Evolutionary conservation across 2,888 invertebrate species (phyloP).

Genomic region (Pristionchus entomophagus): DNA sequence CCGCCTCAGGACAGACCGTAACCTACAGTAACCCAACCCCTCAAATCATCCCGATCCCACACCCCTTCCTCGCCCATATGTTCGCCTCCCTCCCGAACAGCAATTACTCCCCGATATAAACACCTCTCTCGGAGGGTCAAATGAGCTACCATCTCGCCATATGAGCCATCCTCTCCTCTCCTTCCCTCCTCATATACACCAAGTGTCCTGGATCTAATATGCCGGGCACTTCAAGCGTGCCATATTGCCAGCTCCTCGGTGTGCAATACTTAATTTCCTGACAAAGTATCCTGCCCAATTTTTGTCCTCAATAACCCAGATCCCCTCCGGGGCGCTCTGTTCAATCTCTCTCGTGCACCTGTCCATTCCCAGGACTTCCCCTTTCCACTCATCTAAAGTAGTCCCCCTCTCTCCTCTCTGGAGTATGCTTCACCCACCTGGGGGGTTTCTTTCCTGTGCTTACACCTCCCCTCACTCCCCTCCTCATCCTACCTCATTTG

Average conservation of each 20-base stretch:
- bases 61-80: background rate
- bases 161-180: background rate
- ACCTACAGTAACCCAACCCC: background rate
- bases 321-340: background rate
- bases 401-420: no score
- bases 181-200: background rate
- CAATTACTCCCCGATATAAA: slow-evolving; percentile 27
- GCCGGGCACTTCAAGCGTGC: background rate
- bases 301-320: no score
- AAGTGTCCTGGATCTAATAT: background rate
- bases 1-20: background rate
- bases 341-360: background rate
- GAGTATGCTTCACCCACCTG: slow-evolving; percentile 21
- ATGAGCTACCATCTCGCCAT: slow-evolving; percentile 15
- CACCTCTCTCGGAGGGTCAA: background rate
- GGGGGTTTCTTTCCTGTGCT: no score
- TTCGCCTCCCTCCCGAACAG: background rate
- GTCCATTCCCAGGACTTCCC: slow-evolving; percentile 10
- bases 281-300: no score
- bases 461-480: background rate
- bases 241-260: no score
- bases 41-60: background rate
- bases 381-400: slow-evolving; percentile 29
- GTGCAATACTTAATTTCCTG: no score
- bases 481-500: background rate